phyloP scores from a whole-genome alignment of 2,797 vertebrate genomes.

The Menidia menidia region DNA sequence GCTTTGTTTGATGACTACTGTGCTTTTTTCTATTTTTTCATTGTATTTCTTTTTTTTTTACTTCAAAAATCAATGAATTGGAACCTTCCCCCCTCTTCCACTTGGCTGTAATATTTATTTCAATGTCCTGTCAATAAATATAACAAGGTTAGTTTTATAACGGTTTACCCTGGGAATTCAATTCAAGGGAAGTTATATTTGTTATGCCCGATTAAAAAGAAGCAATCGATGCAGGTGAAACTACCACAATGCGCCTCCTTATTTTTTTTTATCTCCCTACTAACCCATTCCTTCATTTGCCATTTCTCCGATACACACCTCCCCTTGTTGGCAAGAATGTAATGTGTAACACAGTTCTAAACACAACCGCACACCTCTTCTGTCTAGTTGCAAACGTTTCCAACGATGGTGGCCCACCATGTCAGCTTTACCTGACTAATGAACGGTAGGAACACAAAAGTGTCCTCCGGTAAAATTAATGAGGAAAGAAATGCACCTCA shows the following conservation, averaged over 20 bases:
- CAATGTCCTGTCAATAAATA: conserved; percentile 95
- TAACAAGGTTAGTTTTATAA: conserved; percentile 94
- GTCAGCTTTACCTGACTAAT: conserved; percentile 80
- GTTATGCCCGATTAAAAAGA: conserved; percentile 89
- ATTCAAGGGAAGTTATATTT: conserved; percentile 89
- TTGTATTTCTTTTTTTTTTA: conserved; percentile 80
- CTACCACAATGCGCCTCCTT: conserved; percentile 49
- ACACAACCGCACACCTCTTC: conserved; percentile 60
- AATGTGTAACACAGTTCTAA: conserved; percentile 55
- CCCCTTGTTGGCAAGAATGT: conserved; percentile 45
- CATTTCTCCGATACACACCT: conserved; percentile 38
- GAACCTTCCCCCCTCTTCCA: conserved; percentile 84
- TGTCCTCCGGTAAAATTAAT: conserved; percentile 79
- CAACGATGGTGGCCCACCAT: conserved; percentile 66
- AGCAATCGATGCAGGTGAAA: conserved; percentile 69
- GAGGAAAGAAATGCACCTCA: conserved; percentile 73
- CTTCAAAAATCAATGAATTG: conserved; percentile 88
- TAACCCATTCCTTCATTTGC: conserved; percentile 18
- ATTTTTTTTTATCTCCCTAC: conserved; percentile 1
- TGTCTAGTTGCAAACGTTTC: conserved; percentile 71
- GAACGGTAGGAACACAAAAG: conserved; percentile 80
- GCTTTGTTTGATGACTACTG: conserved; percentile 79
- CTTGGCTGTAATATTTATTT: conserved; percentile 93
- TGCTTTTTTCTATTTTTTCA: conserved; percentile 86
- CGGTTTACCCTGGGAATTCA: conserved; percentile 87